phyloP scores from a whole-genome alignment of 2,797 vertebrate genomes.

The Malurus leucopterus region DNA sequence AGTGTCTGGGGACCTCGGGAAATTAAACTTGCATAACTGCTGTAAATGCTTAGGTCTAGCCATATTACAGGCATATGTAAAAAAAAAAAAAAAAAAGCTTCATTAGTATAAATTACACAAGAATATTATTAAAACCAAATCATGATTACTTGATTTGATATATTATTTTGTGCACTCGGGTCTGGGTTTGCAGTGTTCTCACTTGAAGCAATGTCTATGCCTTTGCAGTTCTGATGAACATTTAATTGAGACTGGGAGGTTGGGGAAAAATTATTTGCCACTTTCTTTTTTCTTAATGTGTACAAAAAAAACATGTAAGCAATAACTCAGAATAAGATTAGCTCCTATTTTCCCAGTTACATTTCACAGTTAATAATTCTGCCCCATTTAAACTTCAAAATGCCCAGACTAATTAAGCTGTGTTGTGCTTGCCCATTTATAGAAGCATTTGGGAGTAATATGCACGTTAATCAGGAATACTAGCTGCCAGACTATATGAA shows the following conservation, averaged over 20 bases:
- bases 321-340: not conserved
- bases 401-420: not conserved
- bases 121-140: not conserved
- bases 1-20: not conserved
- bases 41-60: not conserved
- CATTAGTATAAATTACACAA: not conserved
- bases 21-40: not conserved
- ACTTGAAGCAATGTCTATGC: not conserved
- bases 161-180: not conserved
- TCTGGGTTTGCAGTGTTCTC: not conserved
- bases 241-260: not conserved
- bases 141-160: not conserved
- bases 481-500: not conserved
- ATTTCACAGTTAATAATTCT: slow-evolving; percentile 1
- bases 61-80: not conserved
- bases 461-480: not conserved
- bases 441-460: not conserved
- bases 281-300: not conserved
- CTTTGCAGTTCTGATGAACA: not conserved
- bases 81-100: not conserved
- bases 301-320: not conserved
- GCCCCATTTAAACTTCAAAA: not conserved
- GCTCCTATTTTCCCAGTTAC: not conserved
- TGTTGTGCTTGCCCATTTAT: not conserved
- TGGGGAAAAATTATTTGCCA: not conserved